Evolutionary conservation across 2,797 vertebrate species (phyloP).

Genomic region (Gallinago nigripennis): DNA sequence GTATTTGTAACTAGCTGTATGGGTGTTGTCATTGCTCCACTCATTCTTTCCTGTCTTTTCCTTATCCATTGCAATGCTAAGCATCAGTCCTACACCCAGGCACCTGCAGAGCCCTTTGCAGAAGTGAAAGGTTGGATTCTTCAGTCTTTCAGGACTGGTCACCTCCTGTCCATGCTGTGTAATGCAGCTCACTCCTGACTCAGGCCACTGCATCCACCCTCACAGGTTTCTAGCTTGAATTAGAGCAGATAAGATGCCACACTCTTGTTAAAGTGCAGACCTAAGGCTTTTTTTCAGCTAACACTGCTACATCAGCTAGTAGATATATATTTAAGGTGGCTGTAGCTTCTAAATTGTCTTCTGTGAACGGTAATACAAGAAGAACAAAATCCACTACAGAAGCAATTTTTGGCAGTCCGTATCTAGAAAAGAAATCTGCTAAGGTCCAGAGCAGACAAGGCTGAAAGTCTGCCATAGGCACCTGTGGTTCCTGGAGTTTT

Average conservation of each 20-base stretch:
- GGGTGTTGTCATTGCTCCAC: not conserved
- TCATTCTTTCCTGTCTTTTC: not conserved
- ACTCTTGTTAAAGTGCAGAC: not conserved
- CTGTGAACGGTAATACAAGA: not conserved
- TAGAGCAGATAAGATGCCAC: not conserved
- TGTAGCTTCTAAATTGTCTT: not conserved
- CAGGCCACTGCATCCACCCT: not conserved
- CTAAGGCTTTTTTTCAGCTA: not conserved
- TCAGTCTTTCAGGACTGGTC: not conserved
- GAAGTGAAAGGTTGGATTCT: not conserved
- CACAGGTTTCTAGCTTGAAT: not conserved
- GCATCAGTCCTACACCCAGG: not conserved
- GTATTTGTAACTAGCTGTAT: not conserved
- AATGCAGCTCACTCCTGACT: not conserved
- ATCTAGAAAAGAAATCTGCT: not conserved
- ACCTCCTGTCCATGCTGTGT: too few species aligned
- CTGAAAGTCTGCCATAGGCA: not conserved
- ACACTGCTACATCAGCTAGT: not conserved
- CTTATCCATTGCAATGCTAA: not conserved
- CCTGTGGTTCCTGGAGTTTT: not conserved
- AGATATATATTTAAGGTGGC: not conserved
- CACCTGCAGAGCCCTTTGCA: not conserved
- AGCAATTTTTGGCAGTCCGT: not conserved
- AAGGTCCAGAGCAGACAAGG: not conserved
- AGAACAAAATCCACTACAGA: not conserved